Evolutionary conservation across 2,113 vertebrate genomes (phyloP).

Genomic region (Rynchops niger): DNA sequence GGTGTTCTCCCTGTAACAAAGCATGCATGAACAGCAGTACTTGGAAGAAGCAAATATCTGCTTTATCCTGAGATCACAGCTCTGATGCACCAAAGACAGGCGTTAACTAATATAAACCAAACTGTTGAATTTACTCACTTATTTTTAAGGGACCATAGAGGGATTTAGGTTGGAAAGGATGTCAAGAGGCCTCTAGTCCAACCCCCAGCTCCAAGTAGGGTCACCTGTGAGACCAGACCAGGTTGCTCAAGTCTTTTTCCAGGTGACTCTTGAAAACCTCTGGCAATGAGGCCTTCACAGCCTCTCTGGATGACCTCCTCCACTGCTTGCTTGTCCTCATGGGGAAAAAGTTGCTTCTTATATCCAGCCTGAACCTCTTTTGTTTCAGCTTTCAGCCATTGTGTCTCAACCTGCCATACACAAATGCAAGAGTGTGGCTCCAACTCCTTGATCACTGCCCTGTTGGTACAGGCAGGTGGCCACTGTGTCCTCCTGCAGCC

Average conservation of each 20-base stretch:
- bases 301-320: not conserved
- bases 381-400: not conserved
- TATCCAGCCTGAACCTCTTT: not conserved
- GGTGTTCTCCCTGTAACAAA: not conserved
- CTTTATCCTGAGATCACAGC: not conserved
- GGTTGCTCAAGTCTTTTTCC: not conserved
- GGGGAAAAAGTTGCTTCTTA: not conserved
- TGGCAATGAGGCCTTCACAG: not conserved
- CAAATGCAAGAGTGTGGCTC: rapidly evolving
- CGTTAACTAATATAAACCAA: not conserved
- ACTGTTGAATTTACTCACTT: not conserved
- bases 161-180: not conserved
- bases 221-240: not conserved
- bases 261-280: not conserved
- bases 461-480: not conserved
- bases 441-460: not conserved
- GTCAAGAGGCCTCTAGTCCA: not conserved
- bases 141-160: not conserved
- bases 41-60: not conserved
- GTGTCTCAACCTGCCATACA: not conserved
- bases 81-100: not conserved
- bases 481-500: not conserved
- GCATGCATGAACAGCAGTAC: rapidly evolving
- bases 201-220: not conserved
- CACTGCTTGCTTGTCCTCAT: not conserved